Evolutionary conservation across 2,888 invertebrate species (phyloP), one percentile per base, ranked within the genome.

Genomic region (Odontocolon sp.): DNA sequence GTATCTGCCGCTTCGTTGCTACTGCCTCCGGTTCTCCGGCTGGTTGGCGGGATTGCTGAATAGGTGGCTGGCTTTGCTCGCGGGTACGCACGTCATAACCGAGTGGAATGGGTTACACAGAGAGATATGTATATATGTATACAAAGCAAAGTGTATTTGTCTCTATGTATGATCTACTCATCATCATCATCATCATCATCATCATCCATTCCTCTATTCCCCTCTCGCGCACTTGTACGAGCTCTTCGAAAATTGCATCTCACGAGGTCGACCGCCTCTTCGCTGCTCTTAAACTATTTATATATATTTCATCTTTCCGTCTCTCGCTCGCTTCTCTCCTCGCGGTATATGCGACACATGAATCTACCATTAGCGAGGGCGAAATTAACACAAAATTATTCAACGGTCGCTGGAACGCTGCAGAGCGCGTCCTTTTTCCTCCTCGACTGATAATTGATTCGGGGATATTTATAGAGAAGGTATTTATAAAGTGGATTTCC

Each of bases 1-100:
- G 85, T 86, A 85, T 86, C 82, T 83, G 82, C 83, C 80, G 83
- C 78, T 81, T 73, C 78, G 83, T 72, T 23, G 45, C 11, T 26
- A 21, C 23, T n/a, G n/a, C n/a, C n/a, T n/a, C n/a, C n/a, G n/a
- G 54, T 70, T 70, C 45, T 70, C 28, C 28, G 42, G 45, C 36
- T 68, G 63, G 54, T 71, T 63, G 38, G 66, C 68, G 18, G 47
- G 68, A 68, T 74, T 33, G 73, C 63, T 47, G 47, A 47, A 75
- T 64, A 38, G 66, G 59, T 64, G 67, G 67, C 31, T 59, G 42
- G 40, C 70, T 11, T 28, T 28, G n/a, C 26, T 50, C 28, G 4
- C 31, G 6, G 52, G 31, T 52, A n/a, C n/a, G n/a, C n/a, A n/a
- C n/a, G n/a, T n/a, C n/a, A n/a, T n/a, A n/a, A n/a, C n/a, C n/a